These are phyloP conservation scores for Tonatia bakeri DNA, from an alignment of 2,113 vertebrate genomes.

Conservation along the genomic window DNA sequence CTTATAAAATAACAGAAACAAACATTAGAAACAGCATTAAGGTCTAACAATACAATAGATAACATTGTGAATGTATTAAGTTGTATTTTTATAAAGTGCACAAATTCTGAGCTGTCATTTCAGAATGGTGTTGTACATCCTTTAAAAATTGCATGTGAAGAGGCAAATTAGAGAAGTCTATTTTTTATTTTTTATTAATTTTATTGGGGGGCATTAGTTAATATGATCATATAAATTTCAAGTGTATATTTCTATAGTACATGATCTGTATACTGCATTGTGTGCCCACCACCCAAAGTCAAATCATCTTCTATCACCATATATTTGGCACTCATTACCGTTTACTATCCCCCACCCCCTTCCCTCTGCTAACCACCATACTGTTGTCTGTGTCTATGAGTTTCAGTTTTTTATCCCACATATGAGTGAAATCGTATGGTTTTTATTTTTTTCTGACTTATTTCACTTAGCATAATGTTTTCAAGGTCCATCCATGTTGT, in stretches of 20 bases:
- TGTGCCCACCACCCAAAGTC: background rate
- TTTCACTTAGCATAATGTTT: background rate
- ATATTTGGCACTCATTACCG: background rate
- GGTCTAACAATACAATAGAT: background rate
- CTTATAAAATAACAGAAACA: background rate
- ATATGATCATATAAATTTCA: background rate
- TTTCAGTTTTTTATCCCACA: background rate
- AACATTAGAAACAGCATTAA: background rate
- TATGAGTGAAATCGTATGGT: background rate
- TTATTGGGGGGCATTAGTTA: background rate
- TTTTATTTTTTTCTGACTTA: background rate
- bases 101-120: background rate
- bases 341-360: background rate
- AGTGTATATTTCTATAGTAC: background rate
- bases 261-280: background rate
- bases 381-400: background rate
- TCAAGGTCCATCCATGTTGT: background rate
- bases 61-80: background rate
- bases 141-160: background rate
- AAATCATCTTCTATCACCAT: background rate
- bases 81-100: background rate
- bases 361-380: background rate
- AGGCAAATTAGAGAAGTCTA: background rate
- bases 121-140: background rate
- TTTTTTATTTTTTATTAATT: background rate